These are phyloP conservation scores for Pyralis farinalis DNA, from an alignment of 2,888 invertebrate genomes.

Conservation along the genomic window DNA sequence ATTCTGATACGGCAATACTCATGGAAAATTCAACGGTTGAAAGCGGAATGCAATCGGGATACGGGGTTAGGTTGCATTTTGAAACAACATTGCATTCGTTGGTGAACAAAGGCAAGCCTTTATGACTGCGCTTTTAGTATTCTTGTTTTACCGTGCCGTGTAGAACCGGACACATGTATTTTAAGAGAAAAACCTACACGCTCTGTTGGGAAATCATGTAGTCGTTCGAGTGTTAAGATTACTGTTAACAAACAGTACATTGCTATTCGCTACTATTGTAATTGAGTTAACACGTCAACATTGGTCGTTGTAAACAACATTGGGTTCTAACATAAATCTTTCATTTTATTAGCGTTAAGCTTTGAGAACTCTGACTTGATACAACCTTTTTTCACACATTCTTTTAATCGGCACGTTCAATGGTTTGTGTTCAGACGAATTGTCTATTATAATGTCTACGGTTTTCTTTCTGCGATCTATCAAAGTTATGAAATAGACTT, in stretches of 20 bases:
- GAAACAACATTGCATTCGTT: constrained; percentile 41
- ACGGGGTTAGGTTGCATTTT: constrained; percentile 57
- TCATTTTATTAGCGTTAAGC: too few relatives aligned
- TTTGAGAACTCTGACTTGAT: too few relatives aligned
- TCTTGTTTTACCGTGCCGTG: constrained; percentile 22
- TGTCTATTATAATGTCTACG: too few relatives aligned
- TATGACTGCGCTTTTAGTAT: constrained; percentile 41
- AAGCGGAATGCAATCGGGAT: constrained; percentile 69
- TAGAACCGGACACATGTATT: constrained; percentile 7
- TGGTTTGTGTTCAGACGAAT: too few relatives aligned
- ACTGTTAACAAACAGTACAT: background rate
- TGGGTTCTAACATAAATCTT: too few relatives aligned
- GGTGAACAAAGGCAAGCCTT: constrained; percentile 38
- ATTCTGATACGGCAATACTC: constrained; percentile 41
- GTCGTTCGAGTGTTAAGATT: background rate
- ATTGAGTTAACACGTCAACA: too few relatives aligned
- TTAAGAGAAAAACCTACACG: background rate
- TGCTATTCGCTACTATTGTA: too few relatives aligned
- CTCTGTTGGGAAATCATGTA: background rate
- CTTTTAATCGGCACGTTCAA: too few relatives aligned
- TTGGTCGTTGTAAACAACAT: too few relatives aligned
- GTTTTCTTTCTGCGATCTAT: too few relatives aligned
- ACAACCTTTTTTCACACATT: too few relatives aligned
- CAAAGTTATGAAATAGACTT: too few relatives aligned
- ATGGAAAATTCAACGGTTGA: constrained; percentile 69